phyloP scores from a whole-genome alignment of 2,113 vertebrate species.

The Himantopus leucocephalus region DNA sequence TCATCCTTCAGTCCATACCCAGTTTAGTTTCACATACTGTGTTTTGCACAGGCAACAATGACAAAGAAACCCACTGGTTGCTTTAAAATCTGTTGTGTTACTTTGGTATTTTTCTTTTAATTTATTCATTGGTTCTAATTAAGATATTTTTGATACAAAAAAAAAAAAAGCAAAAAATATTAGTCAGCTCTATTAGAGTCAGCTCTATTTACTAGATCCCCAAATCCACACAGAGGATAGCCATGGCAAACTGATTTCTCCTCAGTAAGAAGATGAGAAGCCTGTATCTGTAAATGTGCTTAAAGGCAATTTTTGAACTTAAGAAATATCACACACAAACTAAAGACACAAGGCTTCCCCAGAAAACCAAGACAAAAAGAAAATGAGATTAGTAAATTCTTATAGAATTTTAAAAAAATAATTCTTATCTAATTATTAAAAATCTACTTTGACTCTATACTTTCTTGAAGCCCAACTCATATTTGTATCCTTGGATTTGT shows the following conservation, averaged over 20 bases:
- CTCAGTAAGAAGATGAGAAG: background rate
- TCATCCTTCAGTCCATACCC: background rate
- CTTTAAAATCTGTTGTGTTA: background rate
- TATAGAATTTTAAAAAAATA: background rate
- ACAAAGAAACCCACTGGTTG: rapidly evolving
- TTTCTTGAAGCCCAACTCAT: background rate
- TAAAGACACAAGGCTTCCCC: background rate
- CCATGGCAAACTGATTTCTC: background rate
- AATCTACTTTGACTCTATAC: background rate
- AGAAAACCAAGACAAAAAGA: background rate
- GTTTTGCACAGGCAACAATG: background rate
- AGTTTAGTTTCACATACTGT: background rate
- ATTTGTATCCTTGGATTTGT: background rate
- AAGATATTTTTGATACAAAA: background rate
- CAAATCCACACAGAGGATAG: background rate
- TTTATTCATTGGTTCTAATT: background rate
- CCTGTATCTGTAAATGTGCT: background rate
- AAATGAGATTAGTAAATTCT: background rate
- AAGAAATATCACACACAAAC: background rate
- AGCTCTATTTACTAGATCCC: background rate
- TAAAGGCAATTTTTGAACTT: background rate
- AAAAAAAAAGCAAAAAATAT: background rate
- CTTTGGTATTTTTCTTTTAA: background rate
- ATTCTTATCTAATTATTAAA: background rate
- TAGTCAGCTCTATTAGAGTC: background rate